Evolutionary conservation across 2,888 invertebrate genomes (phyloP).

Genomic region (Coleophora deauratella): DNA sequence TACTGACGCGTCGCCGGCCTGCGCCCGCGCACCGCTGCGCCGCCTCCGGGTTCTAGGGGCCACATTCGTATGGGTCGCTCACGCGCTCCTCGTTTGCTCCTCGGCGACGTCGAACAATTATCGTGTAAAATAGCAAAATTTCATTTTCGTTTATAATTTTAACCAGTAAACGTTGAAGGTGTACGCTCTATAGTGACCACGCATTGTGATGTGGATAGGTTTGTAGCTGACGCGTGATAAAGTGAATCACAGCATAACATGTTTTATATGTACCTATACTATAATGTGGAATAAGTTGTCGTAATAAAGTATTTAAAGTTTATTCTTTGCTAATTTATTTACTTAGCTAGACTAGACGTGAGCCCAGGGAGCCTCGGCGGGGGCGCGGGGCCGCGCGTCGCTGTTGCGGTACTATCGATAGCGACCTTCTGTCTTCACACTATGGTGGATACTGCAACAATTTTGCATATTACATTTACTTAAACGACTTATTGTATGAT

Average conservation of each 20-base stretch:
- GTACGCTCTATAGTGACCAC: conserved; percentile 55
- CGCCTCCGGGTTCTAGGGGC: conserved; percentile 29
- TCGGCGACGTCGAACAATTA: conserved; percentile 65
- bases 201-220: conserved; percentile 72
- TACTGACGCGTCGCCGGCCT: conserved; percentile 56
- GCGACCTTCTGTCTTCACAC: conserved; percentile 26
- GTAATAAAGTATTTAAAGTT: conserved; percentile 74
- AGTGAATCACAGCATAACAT: conserved; percentile 70
- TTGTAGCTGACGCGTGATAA: conserved; percentile 67
- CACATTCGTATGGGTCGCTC: conserved; percentile 21
- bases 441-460: conserved; percentile 23
- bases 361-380: conserved; percentile 35
- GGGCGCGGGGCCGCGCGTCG: conserved; percentile 9
- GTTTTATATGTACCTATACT: conserved; percentile 68
- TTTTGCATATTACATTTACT: conserved; percentile 49
- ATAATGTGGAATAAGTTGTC: conserved; percentile 72
- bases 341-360: conserved; percentile 48
- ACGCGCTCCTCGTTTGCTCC: conserved; percentile 58
- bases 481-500: conserved; percentile 62
- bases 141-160: conserved; percentile 55
- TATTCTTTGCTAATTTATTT: conserved; percentile 64
- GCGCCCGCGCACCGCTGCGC: conserved; percentile 46
- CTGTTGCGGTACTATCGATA: background rate
- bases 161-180: conserved; percentile 46
- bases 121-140: conserved; percentile 69